phyloP scores from a whole-genome alignment of 2,888 invertebrate species.

The Dascillus cervinus region DNA sequence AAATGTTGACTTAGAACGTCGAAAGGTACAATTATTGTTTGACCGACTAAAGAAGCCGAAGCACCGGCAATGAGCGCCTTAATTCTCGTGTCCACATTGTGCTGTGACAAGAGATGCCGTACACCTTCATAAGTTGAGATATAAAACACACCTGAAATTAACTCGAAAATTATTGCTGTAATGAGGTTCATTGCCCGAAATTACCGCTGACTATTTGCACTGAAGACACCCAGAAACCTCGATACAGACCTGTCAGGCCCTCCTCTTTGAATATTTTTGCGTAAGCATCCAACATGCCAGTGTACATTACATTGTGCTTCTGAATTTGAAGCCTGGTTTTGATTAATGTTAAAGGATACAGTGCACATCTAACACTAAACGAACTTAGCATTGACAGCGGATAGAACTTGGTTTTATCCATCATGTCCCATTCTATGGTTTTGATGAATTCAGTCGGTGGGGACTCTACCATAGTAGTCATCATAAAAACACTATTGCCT shows the following conservation, averaged over 20 bases:
- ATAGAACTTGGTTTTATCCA: conserved; percentile 92
- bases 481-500: no score
- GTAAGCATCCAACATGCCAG: conserved; percentile 83
- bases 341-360: conserved; percentile 89
- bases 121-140: conserved; percentile 92
- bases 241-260: conserved; percentile 80
- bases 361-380: conserved; percentile 64
- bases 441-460: conserved; percentile 58
- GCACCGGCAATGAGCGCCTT: conserved; percentile 85
- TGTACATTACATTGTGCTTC: conserved; percentile 73
- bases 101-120: conserved; percentile 66
- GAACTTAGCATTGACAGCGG: conserved; percentile 87
- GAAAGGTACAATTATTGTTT: conserved; percentile 93
- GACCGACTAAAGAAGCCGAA: conserved; percentile 85
- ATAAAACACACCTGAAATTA: conserved; percentile 73
- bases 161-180: background rate
- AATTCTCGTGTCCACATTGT: conserved; percentile 55
- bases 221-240: conserved; percentile 93
- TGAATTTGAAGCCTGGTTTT: conserved; percentile 92
- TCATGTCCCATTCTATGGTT: conserved; percentile 96
- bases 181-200: conserved; percentile 8
- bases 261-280: conserved; percentile 77
- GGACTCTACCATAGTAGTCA: conserved; percentile 46
- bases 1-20: conserved; percentile 95
- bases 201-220: conserved; percentile 50